Evolutionary conservation across 2,797 vertebrate genomes (phyloP).

Genomic region (Sebastes taczanowskii): DNA sequence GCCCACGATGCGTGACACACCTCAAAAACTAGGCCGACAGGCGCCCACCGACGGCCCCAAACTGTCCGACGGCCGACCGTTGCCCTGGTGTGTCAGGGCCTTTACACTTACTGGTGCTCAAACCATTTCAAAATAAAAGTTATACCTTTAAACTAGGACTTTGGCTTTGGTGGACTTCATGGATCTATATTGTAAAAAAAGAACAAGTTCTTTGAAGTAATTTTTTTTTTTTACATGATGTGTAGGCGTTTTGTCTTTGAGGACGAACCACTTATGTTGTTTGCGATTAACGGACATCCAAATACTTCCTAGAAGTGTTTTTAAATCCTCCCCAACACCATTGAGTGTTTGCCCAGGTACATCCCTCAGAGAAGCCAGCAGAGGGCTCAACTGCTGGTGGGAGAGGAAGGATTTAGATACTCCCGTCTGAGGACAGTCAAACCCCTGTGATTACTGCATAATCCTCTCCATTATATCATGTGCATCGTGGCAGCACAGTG

Average conservation of each 20-base stretch:
- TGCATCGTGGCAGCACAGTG: slow-evolving; percentile 68
- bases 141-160: not conserved
- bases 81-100: too few species aligned
- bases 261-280: slow-evolving; percentile 13
- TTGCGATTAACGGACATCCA: slow-evolving; percentile 22
- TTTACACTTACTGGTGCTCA: not conserved
- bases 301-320: slow-evolving; percentile 46
- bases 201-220: not conserved
- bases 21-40: too few species aligned
- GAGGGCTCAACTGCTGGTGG: slow-evolving; percentile 65
- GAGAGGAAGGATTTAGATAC: slow-evolving; percentile 65
- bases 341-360: slow-evolving; percentile 49
- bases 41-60: too few species aligned
- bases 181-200: not conserved
- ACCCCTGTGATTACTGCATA: slow-evolving; percentile 78
- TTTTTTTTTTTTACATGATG: not conserved
- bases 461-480: slow-evolving; percentile 78
- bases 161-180: not conserved
- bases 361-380: slow-evolving; percentile 60
- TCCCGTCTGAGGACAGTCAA: slow-evolving; percentile 73
- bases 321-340: slow-evolving; percentile 31
- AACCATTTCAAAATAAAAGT: not conserved
- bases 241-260: slow-evolving; percentile 6
- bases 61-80: too few species aligned
- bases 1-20: too few species aligned